A percentile compares a stretch with the other conserved stretches of the same genome.
phyloP scores from a whole-genome alignment of 2,113 vertebrate genomes.

The Rattus rattus region DNA sequence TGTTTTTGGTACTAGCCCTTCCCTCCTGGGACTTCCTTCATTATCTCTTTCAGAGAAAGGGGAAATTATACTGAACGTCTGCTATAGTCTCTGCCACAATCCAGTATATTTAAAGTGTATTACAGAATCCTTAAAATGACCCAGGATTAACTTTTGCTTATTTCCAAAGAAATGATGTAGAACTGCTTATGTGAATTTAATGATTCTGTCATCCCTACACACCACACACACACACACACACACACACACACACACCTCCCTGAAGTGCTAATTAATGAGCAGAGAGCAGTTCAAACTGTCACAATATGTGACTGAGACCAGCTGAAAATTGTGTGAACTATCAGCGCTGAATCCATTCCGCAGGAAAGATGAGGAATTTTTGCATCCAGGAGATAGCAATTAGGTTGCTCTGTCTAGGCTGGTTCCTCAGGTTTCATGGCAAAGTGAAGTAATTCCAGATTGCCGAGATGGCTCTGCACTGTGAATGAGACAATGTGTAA shows the following conservation, averaged over 20 bases:
- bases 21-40: neutral
- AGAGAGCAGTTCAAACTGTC: neutral
- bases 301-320: neutral
- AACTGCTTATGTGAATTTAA: neutral
- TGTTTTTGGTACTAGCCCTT: neutral
- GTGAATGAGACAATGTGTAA: neutral
- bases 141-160: constrained; percentile 12
- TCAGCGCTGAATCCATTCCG: neutral
- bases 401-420: neutral
- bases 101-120: neutral
- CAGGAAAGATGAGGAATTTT: neutral
- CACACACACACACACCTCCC: neutral
- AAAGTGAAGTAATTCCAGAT: neutral
- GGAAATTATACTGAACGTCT: constrained; percentile 7
- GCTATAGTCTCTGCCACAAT: neutral
- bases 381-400: neutral
- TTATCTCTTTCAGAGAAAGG: neutral
- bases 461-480: neutral
- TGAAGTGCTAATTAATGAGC: constrained; percentile 18
- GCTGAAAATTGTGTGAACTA: neutral
- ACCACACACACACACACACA: neutral
- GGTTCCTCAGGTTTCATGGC: neutral
- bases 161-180: neutral
- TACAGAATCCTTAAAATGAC: constrained; percentile 29
- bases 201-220: neutral